phyloP scores from a whole-genome alignment of 2,113 vertebrate species.

The Odocoileus virginianus region DNA sequence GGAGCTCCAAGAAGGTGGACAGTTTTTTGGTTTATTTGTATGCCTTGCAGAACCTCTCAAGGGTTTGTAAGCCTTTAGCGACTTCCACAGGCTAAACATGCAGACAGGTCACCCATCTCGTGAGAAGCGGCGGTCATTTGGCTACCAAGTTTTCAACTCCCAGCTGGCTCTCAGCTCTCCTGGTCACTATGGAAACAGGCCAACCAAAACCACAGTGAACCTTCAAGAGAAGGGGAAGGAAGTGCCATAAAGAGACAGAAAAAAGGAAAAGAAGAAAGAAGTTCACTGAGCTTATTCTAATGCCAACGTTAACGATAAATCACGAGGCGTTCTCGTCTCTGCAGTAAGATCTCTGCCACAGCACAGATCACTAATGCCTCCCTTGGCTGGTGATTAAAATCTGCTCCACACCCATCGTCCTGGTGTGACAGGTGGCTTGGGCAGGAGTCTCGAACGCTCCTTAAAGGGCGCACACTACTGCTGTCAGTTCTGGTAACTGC shows the following conservation, averaged over 20 bases:
- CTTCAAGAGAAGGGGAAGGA: neutral
- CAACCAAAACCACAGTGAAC: neutral
- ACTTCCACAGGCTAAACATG: neutral
- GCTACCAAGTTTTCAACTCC: neutral
- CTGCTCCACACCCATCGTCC: accelerated
- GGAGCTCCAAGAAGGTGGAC: accelerated
- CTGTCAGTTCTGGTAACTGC: neutral
- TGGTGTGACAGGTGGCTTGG: accelerated
- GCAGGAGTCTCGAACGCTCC: neutral
- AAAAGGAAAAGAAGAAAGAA: neutral
- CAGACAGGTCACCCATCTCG: accelerated
- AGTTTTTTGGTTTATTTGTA: neutral
- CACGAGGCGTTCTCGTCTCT: neutral
- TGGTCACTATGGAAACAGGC: neutral
- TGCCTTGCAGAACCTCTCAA: neutral
- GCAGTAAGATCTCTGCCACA: too few species aligned
- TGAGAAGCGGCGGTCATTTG: accelerated
- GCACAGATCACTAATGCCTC: accelerated
- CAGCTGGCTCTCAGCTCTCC: neutral
- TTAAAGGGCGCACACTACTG: accelerated
- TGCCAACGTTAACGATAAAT: accelerated
- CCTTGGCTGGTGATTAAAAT: neutral
- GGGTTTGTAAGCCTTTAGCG: too few species aligned
- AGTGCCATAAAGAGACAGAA: neutral
- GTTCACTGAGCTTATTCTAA: neutral